Evolutionary conservation across 2,888 invertebrate genomes (phyloP).

Genomic region (Spodoptera exigua): DNA sequence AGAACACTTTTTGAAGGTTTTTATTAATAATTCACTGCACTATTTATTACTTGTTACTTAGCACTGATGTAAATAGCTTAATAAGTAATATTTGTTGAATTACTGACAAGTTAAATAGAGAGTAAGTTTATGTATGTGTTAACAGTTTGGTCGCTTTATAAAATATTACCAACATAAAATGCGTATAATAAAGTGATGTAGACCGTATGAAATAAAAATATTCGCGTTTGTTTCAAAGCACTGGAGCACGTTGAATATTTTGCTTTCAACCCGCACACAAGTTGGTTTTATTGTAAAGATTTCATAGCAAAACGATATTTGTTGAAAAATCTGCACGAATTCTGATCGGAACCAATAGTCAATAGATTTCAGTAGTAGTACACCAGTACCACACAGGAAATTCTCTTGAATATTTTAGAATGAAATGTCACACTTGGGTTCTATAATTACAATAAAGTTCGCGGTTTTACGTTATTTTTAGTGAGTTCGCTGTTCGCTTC

Average conservation of each 20-base stretch:
- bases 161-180: not conserved
- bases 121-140: too few relatives aligned
- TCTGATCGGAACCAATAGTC: conserved; percentile 23
- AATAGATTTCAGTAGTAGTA: conserved; percentile 17
- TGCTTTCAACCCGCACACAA: conserved; percentile 23
- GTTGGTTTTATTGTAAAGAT: conserved; percentile 34
- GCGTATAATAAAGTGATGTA: not conserved
- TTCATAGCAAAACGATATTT: conserved; percentile 19
- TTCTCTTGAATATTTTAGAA: conserved; percentile 31
- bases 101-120: too few relatives aligned
- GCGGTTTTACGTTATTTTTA: conserved; percentile 26
- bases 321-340: conserved; percentile 29
- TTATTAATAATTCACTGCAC: too few relatives aligned
- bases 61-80: too few relatives aligned
- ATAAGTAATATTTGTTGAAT: too few relatives aligned
- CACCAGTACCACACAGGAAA: conserved; percentile 16
- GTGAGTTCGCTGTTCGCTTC: conserved; percentile 2
- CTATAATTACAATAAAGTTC: conserved; percentile 13
- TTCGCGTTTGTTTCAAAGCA: conserved; percentile 21
- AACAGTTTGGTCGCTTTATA: too few relatives aligned
- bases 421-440: not conserved
- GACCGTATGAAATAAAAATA: conserved; percentile 12
- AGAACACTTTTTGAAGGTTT: too few relatives aligned
- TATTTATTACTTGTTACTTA: too few relatives aligned
- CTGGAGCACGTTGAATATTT: conserved; percentile 37